Conservation (phyloP, 2,888 invertebrate genomes). For the Sarcophaga caerulescens region DNA sequence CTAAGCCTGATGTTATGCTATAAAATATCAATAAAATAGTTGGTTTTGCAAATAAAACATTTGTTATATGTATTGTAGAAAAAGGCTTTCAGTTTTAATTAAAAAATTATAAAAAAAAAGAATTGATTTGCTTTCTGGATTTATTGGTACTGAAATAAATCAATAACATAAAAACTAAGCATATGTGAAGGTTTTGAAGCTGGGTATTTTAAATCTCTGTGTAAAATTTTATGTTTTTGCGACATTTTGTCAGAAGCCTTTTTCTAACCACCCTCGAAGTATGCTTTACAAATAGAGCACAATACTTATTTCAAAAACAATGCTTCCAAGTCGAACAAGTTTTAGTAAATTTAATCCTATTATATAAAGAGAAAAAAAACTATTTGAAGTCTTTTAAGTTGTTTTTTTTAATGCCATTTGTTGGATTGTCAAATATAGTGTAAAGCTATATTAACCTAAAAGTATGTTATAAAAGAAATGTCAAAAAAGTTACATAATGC, state of each 20-base stretch:
- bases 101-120: background rate
- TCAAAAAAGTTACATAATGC: no score
- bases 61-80: background rate
- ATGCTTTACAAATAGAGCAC: background rate
- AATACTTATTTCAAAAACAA: no score
- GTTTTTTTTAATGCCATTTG: no score
- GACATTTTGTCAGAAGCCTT: no score
- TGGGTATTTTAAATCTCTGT: background rate
- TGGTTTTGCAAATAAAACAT: conserved; percentile 16
- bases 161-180: no score
- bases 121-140: background rate
- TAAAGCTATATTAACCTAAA: no score
- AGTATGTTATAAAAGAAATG: no score
- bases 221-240: background rate
- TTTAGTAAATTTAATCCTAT: conserved; percentile 7
- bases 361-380: background rate
- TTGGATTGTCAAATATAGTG: no score
- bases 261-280: background rate
- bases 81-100: conserved; percentile 28
- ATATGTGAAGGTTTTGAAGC: no score
- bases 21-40: conserved; percentile 25
- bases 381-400: no score
- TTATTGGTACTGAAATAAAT: no score
- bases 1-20: conserved; percentile 18
- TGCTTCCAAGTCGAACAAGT: background rate